Evolutionary conservation across 2,888 invertebrate species (phyloP).

Genomic region (Spilosoma lubricipeda): DNA sequence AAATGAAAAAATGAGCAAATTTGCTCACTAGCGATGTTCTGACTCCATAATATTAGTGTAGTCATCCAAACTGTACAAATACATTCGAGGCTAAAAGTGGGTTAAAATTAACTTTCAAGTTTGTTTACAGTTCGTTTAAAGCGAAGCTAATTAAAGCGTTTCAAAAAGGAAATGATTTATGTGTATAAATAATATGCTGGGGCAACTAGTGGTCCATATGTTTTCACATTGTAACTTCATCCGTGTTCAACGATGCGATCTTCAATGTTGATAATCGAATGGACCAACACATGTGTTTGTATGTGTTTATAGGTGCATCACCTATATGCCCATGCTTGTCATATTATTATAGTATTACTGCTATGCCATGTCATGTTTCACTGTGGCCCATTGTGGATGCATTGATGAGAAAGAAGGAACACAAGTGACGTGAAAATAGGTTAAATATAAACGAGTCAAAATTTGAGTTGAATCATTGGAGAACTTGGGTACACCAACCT

Average conservation of each 20-base stretch:
- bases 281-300: slow-evolving; percentile 8
- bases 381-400: not conserved
- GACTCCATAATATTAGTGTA: not conserved
- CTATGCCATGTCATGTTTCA: too few relatives aligned
- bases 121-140: not conserved
- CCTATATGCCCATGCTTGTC: not conserved
- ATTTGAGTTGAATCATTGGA: too few relatives aligned
- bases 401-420: too few relatives aligned
- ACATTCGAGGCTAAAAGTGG: not conserved
- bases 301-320: not conserved
- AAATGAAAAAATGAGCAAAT: not conserved
- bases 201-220: slow-evolving; percentile 20
- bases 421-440: too few relatives aligned
- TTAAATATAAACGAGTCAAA: too few relatives aligned
- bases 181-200: not conserved
- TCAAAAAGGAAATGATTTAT: not conserved
- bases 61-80: not conserved
- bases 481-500: too few relatives aligned
- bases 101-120: not conserved
- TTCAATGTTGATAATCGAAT: slow-evolving; percentile 46
- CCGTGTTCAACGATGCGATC: slow-evolving; percentile 61
- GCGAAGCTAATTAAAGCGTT: not conserved
- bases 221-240: slow-evolving; percentile 34
- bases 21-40: not conserved
- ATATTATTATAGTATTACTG: not conserved